Conservation (phyloP, 2,888 invertebrate genomes). For the Mystacides longicornis region DNA sequence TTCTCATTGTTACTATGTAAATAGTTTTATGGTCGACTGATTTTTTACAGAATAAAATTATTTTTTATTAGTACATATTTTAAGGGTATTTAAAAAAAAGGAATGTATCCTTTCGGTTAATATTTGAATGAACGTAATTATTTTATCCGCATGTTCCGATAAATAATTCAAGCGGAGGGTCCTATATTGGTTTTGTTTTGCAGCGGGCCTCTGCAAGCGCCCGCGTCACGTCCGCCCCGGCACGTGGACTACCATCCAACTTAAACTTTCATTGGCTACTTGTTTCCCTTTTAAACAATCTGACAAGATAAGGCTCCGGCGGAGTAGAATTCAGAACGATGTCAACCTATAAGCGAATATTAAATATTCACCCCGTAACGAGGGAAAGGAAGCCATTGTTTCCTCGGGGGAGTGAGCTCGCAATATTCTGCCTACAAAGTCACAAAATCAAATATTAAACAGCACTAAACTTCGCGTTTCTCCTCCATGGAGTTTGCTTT, state of each 20-base stretch:
- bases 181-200: neutral
- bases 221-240: neutral
- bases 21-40: neutral
- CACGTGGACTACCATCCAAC: neutral
- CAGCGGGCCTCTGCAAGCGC: neutral
- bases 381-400: constrained; percentile 13
- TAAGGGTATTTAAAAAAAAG: neutral
- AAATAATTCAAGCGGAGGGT: neutral
- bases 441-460: constrained; percentile 24
- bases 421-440: constrained; percentile 19
- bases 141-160: neutral
- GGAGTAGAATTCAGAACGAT: constrained; percentile 25
- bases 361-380: constrained; percentile 22
- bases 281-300: constrained; percentile 22
- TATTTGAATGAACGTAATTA: neutral
- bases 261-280: constrained; percentile 17
- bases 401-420: constrained; percentile 18
- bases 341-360: constrained; percentile 26
- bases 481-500: constrained; percentile 16
- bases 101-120: neutral
- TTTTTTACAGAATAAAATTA: neutral
- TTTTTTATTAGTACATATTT: neutral
- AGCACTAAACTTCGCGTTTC: constrained; percentile 22
- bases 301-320: constrained; percentile 22
- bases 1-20: neutral